Evolutionary conservation across 2,113 vertebrate genomes (phyloP).

Genomic region (Campylomormyrus numenius): DNA sequence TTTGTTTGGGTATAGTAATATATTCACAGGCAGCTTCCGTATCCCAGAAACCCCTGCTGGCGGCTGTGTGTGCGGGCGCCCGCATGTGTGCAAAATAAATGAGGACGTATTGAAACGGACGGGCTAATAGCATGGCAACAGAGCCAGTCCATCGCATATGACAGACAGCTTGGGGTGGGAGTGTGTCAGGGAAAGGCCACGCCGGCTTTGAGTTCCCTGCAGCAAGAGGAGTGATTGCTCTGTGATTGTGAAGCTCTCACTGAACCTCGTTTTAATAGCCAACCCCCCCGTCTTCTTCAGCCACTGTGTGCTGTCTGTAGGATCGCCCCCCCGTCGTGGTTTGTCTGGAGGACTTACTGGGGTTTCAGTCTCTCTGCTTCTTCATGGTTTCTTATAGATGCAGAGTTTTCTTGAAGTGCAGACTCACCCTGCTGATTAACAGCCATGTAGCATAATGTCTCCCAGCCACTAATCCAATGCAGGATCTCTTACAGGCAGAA

Average conservation of each 20-base stretch:
- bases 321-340: neutral
- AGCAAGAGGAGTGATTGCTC: conserved; percentile 38
- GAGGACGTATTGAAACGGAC: conserved; percentile 19
- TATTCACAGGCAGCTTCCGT: neutral
- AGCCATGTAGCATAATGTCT: neutral
- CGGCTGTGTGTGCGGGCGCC: neutral
- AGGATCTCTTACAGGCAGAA: neutral
- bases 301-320: neutral
- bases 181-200: conserved; percentile 35
- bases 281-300: neutral
- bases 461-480: neutral
- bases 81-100: neutral
- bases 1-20: neutral
- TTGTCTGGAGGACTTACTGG: neutral
- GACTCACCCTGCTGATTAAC: neutral
- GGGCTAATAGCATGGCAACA: conserved; percentile 54
- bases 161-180: conserved; percentile 32
- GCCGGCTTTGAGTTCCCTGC: conserved; percentile 36
- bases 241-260: conserved; percentile 42
- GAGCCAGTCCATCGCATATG: conserved; percentile 41
- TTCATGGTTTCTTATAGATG: neutral
- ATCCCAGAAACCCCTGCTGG: neutral
- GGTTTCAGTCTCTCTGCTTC: neutral
- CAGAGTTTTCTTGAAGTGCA: neutral
- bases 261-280: neutral